Evolutionary conservation across 2,888 invertebrate genomes (phyloP), one percentile per base, ranked within the genome.

Genomic region (Stenolophus ochropezus): DNA sequence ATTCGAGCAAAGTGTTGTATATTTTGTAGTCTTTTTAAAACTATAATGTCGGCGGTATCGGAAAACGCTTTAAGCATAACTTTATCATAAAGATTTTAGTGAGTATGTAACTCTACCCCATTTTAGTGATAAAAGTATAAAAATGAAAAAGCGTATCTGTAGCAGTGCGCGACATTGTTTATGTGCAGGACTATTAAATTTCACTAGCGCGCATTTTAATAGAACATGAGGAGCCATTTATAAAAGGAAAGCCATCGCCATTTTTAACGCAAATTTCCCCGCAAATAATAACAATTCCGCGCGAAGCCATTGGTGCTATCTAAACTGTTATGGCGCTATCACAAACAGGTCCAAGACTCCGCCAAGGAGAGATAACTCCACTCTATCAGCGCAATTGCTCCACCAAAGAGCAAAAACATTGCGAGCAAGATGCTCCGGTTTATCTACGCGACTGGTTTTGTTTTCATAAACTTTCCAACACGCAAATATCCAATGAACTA

Each of bases 241-340:
- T 71, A 71, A 79, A 69, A 79, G 79, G 53, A 79, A 79, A 79
- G 69, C 79, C 53, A 69, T 79, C 27, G 79, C 79, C 33, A 53
- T 25, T 73, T 80, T 80, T 80, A 80, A 56, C 80, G 80, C 80
- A 80, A 80, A 80, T 80, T 80, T 80, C 58, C 23, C 73, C 58
- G 80, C 80, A 80, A 80, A 80, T 80, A 80, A 80, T 80, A 80
- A 80, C 80, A 73, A 80, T 80, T 80, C 79, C 53, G 42, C 69
- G 73, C 80, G 58, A 51, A 69, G 47, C 79, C 79, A 71, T 79
- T 79, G 51, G 20, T 42, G 80, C 73, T 80, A 80, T 80, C 80
- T 80, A 73, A 80, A 80, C 58, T 73, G 80, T 80, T 80, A 80
- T 80, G 56, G 80, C 71, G 25, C 80, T 58, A 80, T 73, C 80